Percentiles rank a stretch among this genome's conserved stretches.
phyloP scores from a whole-genome alignment of 2,888 invertebrate genomes.

The Luperina testacea region DNA sequence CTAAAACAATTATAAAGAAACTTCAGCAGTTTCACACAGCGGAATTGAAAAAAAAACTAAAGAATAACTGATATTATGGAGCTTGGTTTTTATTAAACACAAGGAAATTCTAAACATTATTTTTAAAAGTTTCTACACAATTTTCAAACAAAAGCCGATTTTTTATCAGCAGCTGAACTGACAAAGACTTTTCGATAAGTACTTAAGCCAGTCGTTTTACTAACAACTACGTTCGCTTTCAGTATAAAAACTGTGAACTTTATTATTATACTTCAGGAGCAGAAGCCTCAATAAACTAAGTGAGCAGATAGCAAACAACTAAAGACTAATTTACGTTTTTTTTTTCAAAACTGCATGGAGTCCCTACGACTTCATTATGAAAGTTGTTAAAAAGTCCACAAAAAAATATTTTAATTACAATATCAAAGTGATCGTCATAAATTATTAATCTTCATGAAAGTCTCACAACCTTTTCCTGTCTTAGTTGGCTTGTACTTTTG shows the following conservation, averaged over 20 bases:
- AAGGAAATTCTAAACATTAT: neutral
- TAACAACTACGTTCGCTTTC: constrained; percentile 18
- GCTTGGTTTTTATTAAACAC: neutral
- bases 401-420: constrained; percentile 67
- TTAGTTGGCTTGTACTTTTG: constrained; percentile 58
- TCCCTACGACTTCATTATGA: constrained; percentile 49
- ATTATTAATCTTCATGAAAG: constrained; percentile 65
- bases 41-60: neutral
- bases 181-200: constrained; percentile 35
- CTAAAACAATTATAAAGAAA: neutral
- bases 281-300: constrained; percentile 43
- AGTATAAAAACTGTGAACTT: constrained; percentile 40
- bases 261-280: constrained; percentile 39
- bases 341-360: constrained; percentile 39
- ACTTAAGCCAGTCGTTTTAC: constrained; percentile 12
- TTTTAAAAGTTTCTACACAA: neutral
- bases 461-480: constrained; percentile 51
- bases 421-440: constrained; percentile 70
- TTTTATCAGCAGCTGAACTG: constrained; percentile 12
- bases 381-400: constrained; percentile 51
- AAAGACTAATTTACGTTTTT: constrained; percentile 54
- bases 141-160: neutral
- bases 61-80: neutral
- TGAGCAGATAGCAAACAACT: constrained; percentile 37
- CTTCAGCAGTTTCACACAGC: neutral